phyloP scores from a whole-genome alignment of 2,888 invertebrate species.

The Iphiclides podalirius region DNA sequence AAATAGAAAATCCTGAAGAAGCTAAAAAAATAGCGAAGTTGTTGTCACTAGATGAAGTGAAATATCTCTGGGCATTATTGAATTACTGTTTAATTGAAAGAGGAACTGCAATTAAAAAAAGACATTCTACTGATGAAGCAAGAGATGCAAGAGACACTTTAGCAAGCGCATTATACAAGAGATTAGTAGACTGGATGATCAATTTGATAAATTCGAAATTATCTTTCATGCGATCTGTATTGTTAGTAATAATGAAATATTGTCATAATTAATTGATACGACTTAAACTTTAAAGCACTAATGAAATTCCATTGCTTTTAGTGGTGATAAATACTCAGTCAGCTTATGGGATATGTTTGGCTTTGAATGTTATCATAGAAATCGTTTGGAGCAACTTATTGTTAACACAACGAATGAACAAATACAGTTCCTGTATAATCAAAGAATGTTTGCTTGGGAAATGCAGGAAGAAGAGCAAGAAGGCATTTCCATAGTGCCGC shows the following conservation, averaged over 20 bases:
- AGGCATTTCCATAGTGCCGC: conserved; percentile 84
- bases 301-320: too few relatives aligned
- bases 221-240: conserved; percentile 90
- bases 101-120: conserved; percentile 83
- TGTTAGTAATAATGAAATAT: conserved; percentile 87
- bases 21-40: conserved; percentile 86
- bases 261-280: too few relatives aligned
- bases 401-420: conserved; percentile 96
- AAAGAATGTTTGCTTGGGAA: conserved; percentile 95
- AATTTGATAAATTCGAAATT: conserved; percentile 92
- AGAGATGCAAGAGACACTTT: conserved; percentile 91
- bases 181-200: conserved; percentile 94
- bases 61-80: conserved; percentile 91
- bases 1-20: conserved; percentile 86
- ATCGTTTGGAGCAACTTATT: conserved; percentile 92
- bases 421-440: conserved; percentile 95
- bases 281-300: too few relatives aligned
- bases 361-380: conserved; percentile 93
- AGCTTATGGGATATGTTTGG: conserved; percentile 94
- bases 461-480: conserved; percentile 90
- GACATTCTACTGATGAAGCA: conserved; percentile 90
- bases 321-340: conserved; percentile 91
- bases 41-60: conserved; percentile 88
- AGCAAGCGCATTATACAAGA: conserved; percentile 90
- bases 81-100: conserved; percentile 91